Evolutionary conservation across 2,113 vertebrate species (phyloP).

Genomic region (Argyrosomus japonicus): DNA sequence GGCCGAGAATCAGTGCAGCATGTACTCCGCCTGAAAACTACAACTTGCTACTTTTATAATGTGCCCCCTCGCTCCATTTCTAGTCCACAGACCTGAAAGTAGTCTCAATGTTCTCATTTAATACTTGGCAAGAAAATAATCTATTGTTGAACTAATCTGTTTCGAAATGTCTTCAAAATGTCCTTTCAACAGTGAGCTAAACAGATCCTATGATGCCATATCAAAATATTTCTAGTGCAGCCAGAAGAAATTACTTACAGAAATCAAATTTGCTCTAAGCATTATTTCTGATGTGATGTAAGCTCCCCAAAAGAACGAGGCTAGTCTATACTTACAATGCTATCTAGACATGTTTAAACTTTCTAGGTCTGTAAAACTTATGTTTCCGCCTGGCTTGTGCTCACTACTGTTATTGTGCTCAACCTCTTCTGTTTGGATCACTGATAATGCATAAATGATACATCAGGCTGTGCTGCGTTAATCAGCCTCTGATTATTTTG

Average conservation of each 20-base stretch:
- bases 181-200: not conserved
- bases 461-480: not conserved
- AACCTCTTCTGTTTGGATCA: not conserved
- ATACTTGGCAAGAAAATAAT: slow-evolving; percentile 1
- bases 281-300: not conserved
- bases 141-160: not conserved
- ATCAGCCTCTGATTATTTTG: slow-evolving; percentile 6
- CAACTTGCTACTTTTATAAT: not conserved
- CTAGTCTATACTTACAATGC: not conserved
- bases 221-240: not conserved
- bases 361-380: no score
- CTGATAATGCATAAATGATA: slow-evolving; percentile 10
- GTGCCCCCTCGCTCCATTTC: not conserved
- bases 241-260: not conserved
- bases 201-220: not conserved
- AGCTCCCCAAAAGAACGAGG: not conserved
- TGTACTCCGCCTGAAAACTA: not conserved
- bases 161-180: no score
- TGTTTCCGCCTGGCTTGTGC: not conserved
- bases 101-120: no score
- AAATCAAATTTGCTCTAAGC: not conserved
- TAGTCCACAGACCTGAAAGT: no score
- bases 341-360: not conserved
- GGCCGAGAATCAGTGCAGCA: not conserved
- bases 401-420: not conserved